Conservation (phyloP, 2,888 invertebrate species). For the Cheilosia scutellata region DNA sequence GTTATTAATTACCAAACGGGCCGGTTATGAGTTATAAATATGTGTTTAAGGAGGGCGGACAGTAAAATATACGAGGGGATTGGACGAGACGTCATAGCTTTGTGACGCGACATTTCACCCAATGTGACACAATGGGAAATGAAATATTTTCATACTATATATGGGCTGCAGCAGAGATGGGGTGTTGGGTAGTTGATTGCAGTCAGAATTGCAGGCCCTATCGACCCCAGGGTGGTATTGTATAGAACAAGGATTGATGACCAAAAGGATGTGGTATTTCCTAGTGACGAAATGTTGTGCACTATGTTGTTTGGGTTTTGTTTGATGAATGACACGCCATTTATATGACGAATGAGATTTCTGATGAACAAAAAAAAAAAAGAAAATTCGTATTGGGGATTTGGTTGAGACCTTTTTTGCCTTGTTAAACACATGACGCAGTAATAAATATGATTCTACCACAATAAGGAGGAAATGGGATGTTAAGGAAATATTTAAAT, state of each 20-base stretch:
- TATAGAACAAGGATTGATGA: conserved; percentile 60
- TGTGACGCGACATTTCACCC: conserved; percentile 30
- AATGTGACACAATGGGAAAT: conserved; percentile 38
- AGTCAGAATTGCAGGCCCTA: conserved; percentile 24
- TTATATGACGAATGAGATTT: conserved; percentile 58
- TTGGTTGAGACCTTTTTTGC: neutral
- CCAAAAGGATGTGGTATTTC: conserved; percentile 51
- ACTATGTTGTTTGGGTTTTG: conserved; percentile 46
- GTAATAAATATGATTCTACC: conserved; percentile 27
- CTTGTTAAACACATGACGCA: conserved; percentile 35
- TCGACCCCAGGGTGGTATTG: conserved; percentile 11
- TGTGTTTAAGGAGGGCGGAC: conserved; percentile 39
- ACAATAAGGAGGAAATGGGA: neutral
- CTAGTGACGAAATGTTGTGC: conserved; percentile 58
- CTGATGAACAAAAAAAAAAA: conserved; percentile 28
- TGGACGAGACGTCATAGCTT: conserved; percentile 31
- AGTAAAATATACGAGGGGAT: conserved; percentile 14
- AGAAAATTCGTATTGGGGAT: neutral
- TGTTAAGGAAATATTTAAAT: neutral
- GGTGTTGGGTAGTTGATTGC: conserved; percentile 28
- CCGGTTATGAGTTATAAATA: conserved; percentile 66
- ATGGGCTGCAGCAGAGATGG: neutral
- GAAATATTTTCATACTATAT: conserved; percentile 48
- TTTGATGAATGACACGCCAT: conserved; percentile 53
- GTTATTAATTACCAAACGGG: conserved; percentile 64